Conservation (phyloP, 2,797 vertebrate genomes). For the Taenioides sp. region DNA sequence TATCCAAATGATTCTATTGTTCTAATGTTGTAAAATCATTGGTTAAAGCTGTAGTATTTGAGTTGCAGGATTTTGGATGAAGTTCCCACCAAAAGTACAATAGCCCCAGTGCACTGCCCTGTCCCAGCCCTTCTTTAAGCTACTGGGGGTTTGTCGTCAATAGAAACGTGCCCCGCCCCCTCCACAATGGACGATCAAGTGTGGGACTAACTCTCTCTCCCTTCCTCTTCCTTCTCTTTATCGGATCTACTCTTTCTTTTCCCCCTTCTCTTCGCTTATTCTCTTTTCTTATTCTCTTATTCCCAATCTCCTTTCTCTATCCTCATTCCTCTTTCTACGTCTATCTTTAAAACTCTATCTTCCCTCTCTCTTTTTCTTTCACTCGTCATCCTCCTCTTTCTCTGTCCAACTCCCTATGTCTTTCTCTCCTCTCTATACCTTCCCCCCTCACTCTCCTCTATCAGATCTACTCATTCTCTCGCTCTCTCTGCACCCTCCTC, state of each 20-base stretch:
- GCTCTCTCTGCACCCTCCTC: too few species aligned
- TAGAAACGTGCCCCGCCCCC: slow-evolving; percentile 75
- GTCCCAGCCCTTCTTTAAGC: slow-evolving; percentile 68
- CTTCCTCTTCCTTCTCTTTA: slow-evolving; percentile 27
- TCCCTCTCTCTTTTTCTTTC: slow-evolving; percentile 49
- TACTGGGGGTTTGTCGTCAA: slow-evolving; percentile 78
- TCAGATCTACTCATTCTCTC: too few species aligned
- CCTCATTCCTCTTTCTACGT: slow-evolving; percentile 2
- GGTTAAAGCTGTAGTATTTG: slow-evolving; percentile 62
- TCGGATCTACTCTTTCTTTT: background rate
- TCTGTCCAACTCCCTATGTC: slow-evolving; percentile 3
- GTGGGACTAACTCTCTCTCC: slow-evolving; percentile 53
- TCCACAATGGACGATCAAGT: slow-evolving; percentile 74
- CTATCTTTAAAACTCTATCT: background rate
- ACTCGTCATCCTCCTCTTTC: too few species aligned
- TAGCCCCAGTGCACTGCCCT: slow-evolving; percentile 66
- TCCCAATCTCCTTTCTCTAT: background rate
- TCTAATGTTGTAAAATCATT: slow-evolving; percentile 1
- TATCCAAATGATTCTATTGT: too few species aligned
- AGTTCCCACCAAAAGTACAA: slow-evolving; percentile 77
- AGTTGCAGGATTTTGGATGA: slow-evolving; percentile 65
- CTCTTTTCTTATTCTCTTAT: too few species aligned
- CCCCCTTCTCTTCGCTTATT: background rate
- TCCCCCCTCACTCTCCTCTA: too few species aligned
- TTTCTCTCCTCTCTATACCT: background rate